Conservation (phyloP, 2,888 invertebrate genomes). For the Archips crataeganus region DNA sequence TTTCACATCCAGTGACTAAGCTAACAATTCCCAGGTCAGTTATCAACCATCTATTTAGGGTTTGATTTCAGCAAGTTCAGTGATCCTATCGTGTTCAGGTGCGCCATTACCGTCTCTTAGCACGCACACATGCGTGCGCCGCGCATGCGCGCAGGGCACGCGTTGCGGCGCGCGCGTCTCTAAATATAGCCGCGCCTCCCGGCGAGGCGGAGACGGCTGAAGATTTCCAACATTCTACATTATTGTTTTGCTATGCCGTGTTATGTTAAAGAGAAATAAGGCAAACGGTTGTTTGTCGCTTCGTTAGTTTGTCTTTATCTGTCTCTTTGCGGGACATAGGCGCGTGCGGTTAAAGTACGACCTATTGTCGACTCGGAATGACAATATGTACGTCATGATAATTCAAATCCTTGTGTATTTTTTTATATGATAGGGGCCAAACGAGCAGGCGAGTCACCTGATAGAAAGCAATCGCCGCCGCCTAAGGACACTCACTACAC, state of each 20-base stretch:
- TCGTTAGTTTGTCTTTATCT: too few species aligned
- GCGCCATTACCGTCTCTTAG: constrained; percentile 16
- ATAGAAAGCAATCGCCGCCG: too few species aligned
- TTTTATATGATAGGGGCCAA: too few species aligned
- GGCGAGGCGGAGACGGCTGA: constrained; percentile 70
- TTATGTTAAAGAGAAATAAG: not conserved
- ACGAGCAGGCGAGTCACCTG: too few species aligned
- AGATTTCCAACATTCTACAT: constrained; percentile 74
- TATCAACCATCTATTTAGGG: constrained; percentile 1
- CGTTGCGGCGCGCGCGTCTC: constrained; percentile 75
- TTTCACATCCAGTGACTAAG: not conserved
- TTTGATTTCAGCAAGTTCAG: constrained; percentile 42
- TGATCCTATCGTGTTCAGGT: constrained; percentile 37
- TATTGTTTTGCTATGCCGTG: constrained; percentile 55
- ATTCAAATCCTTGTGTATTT: too few species aligned
- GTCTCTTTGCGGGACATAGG: too few species aligned
- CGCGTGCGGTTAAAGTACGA: too few species aligned
- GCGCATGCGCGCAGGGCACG: constrained; percentile 54
- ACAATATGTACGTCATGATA: too few species aligned
- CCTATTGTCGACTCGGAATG: too few species aligned
- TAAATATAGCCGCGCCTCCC: constrained; percentile 80
- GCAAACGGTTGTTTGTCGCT: too few species aligned
- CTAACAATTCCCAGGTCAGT: constrained; percentile 3
- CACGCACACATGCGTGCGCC: constrained; percentile 45
- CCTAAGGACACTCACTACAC: too few species aligned